Evolutionary conservation across 1,140 invertebrate genomes (phyloP), one percentile per base, ranked within the genome.

Genomic region (Babylonia areolata): DNA sequence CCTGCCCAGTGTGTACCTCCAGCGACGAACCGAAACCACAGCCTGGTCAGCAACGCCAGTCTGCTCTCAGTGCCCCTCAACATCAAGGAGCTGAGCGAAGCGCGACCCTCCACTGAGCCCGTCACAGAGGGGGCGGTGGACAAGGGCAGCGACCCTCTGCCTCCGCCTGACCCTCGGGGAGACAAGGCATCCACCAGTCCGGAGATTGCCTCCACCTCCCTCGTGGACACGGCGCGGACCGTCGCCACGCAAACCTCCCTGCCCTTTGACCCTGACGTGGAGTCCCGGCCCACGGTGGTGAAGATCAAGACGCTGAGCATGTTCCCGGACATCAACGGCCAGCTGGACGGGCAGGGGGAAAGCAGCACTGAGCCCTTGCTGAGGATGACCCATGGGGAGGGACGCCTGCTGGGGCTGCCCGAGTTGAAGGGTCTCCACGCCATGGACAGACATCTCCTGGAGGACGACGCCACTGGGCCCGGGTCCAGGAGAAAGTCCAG

Each of bases 271-370:
- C 77, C 77, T 12, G 77, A 79, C 15, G 35, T 42, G 20, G 37
- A 40, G 0, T 2, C 3, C 0, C 39, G 77, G 39, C 3, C 12
- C 3, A 79, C 33, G 5, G 73, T 75, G 37, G 73, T 79, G 35
- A 39, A 79, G 39, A 46, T 79, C 37, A 79, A 79, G 39, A 79
- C 77, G 17, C 77, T 79, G 23, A 79, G 77, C 77, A 79, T 79
- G 77, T 79, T 79, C 77, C 77, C 77, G 3, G 77, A 79, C 77
- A 79, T 79, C 77, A 79, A 28, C 39, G 35, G 23, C 39, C 28
- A 79, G 39, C 28, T 12, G 17, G 39, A 23, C 39, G 12, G 5
- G 28, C 0, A 42, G 39, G 15, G 39, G 23, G 73, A 40, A 17
- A 23, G 23, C 35, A 42, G 5, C 39, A 79, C 2, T 9, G 77